Evolutionary conservation across 2,797 vertebrate species (phyloP), one percentile per base, ranked within the genome.

Genomic region (Zalophus californianus): DNA sequence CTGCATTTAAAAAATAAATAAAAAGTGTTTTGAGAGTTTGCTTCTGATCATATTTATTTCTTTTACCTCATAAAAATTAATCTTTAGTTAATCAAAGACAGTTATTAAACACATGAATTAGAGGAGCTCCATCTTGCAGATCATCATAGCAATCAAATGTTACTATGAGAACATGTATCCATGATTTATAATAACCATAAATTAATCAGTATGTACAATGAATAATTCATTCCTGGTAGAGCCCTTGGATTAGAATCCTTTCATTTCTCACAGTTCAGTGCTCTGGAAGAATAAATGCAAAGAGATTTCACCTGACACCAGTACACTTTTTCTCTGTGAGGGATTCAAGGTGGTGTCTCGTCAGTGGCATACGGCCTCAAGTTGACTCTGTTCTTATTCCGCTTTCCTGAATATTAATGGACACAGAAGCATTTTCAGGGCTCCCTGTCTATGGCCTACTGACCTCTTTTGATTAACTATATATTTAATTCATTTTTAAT

Each of bases 31-130:
- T 70, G 66, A 27, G 50, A 77, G 68, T 86, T 77, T 82, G 15
- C 32, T 70, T 96, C 8, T 96, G 68, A 82, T 75, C n/a, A 60
- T 75, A 89, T 68, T 94, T 85, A 54, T 35, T 96, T 80, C 15
- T 16, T 68, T 68, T 82, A 94, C 21, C 52, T 77, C 44, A 92
- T 82, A 96, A 96, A 96, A 92, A 86, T 56, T 62, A 96, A 86
- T 70, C 73, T 92, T 83, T 44, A 32, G 2, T 92, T 82, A 92
- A 80, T 86, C 79, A 89, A 86, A 44, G 68, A 14, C 64, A 89
- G 44, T 77, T 77, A 90, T 92, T 86, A 96, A 82, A 80, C 79
- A 80, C 52, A 86, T 35, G 32, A 96, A 70, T 60, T 90, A 77
- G 29, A 89, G 70, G 64, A 86, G 52, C 32, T 79, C 82, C 58